Evolutionary conservation across 2,113 vertebrate species (phyloP), one percentile per base, ranked within the genome.

Genomic region (Poicephalus meyeri): DNA sequence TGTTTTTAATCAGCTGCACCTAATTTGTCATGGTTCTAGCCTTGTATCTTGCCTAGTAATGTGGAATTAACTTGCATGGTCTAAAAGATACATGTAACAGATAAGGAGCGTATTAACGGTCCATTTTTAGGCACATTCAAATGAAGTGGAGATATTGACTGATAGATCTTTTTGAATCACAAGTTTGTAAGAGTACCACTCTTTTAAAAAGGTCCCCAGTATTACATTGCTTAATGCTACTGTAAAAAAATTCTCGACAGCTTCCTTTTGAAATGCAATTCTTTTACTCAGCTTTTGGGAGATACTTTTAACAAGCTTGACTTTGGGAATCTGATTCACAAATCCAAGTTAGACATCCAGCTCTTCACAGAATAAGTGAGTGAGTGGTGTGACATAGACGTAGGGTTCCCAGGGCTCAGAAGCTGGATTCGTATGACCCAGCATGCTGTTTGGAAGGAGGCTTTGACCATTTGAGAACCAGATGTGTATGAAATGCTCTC

Each of bases 401-500:
- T 47, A 21, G 18, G 50, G 15, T 33, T 94, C 37, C 17, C 47
- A 64, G 47, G 25, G 24, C 42, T 44, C 39, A 64, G 26, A 60
- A 12, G 13, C 35, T 64, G 56, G 61, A 55, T 72, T 84, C 1
- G 0, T 65, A 81, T 81, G 33, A 39, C 29, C 11, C 68, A 63
- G 17, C 0, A 2, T 71, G 69, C 53, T 71, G 16, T 68, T 83
- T 64, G 80, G 69, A 68, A 84, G 56, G 47, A 93, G 24, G 11
- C 35, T 84, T 69, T 0, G 0, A 72, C 83, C 89, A 65, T 92
- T 79, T 84, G 77, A 95, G 12, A 42, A 83, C 76, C 92, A 92
- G 86, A 92, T 91, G 89, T 92, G 83, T 31, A 61, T 35, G 24
- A 91, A 95, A 89, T 73, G 9, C 25, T 89, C 35, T 65, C 82